These are phyloP conservation scores for Melanchra persicariae DNA, from an alignment of 2,888 invertebrate species.

Conservation along the genomic window DNA sequence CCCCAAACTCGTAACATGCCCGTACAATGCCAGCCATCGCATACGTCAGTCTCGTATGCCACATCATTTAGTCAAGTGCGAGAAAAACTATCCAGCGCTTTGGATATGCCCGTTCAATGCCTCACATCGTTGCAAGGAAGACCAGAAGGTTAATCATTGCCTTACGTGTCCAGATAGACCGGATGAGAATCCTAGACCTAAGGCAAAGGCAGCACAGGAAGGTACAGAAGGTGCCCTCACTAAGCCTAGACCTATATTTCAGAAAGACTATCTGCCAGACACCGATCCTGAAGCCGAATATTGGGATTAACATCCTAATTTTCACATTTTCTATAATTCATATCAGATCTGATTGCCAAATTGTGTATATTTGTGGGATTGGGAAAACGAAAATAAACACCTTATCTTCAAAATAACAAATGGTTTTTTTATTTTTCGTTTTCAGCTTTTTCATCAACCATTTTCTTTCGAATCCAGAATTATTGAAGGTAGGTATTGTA, in stretches of 20 bases:
- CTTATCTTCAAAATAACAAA: too few relatives aligned
- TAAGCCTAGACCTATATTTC: slow-evolving; percentile 65
- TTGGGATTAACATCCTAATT: slow-evolving; percentile 71
- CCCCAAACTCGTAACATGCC: slow-evolving; percentile 86
- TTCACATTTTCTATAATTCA: too few relatives aligned
- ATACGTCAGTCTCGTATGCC: slow-evolving; percentile 88
- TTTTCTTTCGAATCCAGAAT: too few relatives aligned
- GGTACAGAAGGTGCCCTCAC: slow-evolving; percentile 41
- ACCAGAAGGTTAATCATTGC: slow-evolving; percentile 40
- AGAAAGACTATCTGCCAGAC: slow-evolving; percentile 70
- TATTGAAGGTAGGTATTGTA: too few relatives aligned
- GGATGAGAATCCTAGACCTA: rapidly evolving
- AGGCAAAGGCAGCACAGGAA: rapidly evolving
- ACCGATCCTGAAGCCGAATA: slow-evolving; percentile 76
- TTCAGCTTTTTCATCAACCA: too few relatives aligned
- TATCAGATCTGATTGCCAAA: too few relatives aligned
- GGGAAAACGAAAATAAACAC: too few relatives aligned
- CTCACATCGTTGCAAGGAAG: slow-evolving; percentile 84
- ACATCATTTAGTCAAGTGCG: slow-evolving; percentile 90
- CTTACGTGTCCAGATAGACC: slow-evolving; percentile 19
- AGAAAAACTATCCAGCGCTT: slow-evolving; percentile 81
- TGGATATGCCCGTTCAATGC: slow-evolving; percentile 90
- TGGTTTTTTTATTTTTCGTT: too few relatives aligned
- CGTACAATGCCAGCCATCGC: slow-evolving; percentile 88
- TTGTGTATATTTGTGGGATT: too few relatives aligned